These are phyloP conservation scores for Chondrilla cf. caribensis DNA, from an alignment of 37 sponge, comb jelly and placozoan genomes.

Conservation along the genomic window DNA sequence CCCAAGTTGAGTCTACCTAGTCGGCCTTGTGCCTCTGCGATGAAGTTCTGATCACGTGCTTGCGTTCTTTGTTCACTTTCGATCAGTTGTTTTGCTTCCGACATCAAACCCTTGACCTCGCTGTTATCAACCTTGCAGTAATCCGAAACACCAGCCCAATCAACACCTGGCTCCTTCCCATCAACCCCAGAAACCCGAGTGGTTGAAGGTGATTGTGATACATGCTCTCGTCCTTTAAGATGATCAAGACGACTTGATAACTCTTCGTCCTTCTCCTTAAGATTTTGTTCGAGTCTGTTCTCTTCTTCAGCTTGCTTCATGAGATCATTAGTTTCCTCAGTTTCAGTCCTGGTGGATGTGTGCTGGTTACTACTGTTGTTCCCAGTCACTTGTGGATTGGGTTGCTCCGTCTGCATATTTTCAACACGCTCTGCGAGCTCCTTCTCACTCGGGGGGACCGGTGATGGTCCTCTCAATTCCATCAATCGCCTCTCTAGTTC, in stretches of 20 bases:
- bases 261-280: constrained; percentile 24
- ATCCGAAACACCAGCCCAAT: background rate
- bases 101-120: constrained; percentile 25
- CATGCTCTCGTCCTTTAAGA: background rate
- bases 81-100: constrained; percentile 19
- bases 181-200: background rate
- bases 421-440: constrained; percentile 13
- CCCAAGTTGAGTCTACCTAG: background rate
- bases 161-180: background rate
- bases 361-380: background rate
- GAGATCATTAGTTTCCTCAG: constrained; percentile 54
- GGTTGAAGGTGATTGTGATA: background rate
- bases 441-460: background rate
- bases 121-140: constrained; percentile 21
- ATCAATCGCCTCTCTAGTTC: constrained; percentile 31
- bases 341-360: constrained; percentile 33
- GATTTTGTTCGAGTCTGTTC: constrained; percentile 3
- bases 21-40: background rate
- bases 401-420: background rate
- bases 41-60: background rate
- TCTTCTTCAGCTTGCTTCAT: constrained; percentile 60
- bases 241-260: background rate
- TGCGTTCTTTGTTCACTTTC: constrained; percentile 26
- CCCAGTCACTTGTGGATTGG: too few relatives aligned
- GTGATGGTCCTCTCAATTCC: background rate